Evolutionary conservation across 2,113 vertebrate genomes (phyloP).

Genomic region (Brachyhypopomus gauderio): DNA sequence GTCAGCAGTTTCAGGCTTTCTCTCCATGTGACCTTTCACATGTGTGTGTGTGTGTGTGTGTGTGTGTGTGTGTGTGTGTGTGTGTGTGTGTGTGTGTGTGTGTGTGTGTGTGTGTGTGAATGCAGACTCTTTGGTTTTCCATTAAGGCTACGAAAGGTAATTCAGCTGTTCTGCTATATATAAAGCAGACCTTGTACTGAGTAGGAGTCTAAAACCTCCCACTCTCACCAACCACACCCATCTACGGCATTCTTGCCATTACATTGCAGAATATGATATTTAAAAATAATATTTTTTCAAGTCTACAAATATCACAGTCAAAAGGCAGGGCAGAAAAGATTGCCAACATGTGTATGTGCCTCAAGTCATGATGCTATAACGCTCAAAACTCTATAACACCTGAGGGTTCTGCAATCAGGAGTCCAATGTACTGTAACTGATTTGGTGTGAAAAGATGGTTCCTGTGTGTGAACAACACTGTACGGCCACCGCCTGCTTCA

Average conservation of each 20-base stretch:
- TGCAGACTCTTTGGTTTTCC: neutral
- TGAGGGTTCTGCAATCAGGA: no score
- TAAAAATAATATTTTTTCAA: neutral
- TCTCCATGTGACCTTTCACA: conserved; percentile 5
- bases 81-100: neutral
- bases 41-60: neutral
- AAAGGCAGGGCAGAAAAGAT: neutral
- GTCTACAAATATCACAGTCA: neutral
- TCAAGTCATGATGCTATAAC: no score
- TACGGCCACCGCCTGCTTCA: no score
- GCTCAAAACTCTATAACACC: no score
- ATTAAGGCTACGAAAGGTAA: neutral
- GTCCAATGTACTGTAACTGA: no score
- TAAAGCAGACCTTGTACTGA: conserved; percentile 26
- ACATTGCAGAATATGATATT: neutral
- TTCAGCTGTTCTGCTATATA: conserved; percentile 17
- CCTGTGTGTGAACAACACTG: no score
- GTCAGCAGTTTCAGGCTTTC: conserved; percentile 26
- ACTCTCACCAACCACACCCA: conserved; percentile 2
- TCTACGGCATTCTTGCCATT: neutral
- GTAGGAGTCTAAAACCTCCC: neutral
- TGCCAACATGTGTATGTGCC: neutral
- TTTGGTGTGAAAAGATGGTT: no score
- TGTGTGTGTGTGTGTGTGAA: no score
- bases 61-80: conserved; percentile 7